Evolutionary conservation across 2,888 invertebrate species (phyloP), one percentile per base, ranked within the genome.

Genomic region (Trichogramma dendrolimi): DNA sequence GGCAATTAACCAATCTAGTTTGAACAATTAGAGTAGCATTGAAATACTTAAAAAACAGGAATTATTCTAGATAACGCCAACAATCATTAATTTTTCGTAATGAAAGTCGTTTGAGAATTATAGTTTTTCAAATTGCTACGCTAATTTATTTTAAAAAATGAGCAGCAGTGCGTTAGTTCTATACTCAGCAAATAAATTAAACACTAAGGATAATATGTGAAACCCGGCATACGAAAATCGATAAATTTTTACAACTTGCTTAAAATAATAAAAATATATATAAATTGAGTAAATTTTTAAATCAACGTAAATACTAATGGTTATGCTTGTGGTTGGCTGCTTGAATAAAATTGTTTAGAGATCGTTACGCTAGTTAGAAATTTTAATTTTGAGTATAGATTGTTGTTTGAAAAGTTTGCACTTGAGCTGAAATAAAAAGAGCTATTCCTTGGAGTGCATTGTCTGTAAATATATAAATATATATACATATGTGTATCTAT

Each of bases 231-330:
- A 2, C 27, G 58, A 65, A 65, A 69, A 67, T 63, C 69, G 65
- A 67, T 68, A 70, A 72, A 73, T 76, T 76, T 75, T 75, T 75
- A 75, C 73, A 75, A 74, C 74, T 73, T 72, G 74, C 74, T 75
- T 75, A 75, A 74, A 73, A 72, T 73, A 74, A 68, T 69, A 71
- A 71, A 70, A 69, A 62, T 64, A 65, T 65, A 70, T 67, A 68
- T 70, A 67, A 68, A 72, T 70, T 71, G 71, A 72, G 68, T 71
- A 68, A 65, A 71, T 63, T 71, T 67, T 62, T 70, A 71, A 69
- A 70, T 70, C 69, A 62, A 70, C 68, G 70, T 70, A 70, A 68
- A 69, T 67, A 68, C 68, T 67, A 62, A 69, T 69, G 73, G 71
- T 72, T 73, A 66, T 69, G 62, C 63, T 70, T 67, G 55, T 69